Evolutionary conservation across 2,888 invertebrate genomes (phyloP), one percentile per base, ranked within the genome.

Genomic region (Lucinisca nassula): DNA sequence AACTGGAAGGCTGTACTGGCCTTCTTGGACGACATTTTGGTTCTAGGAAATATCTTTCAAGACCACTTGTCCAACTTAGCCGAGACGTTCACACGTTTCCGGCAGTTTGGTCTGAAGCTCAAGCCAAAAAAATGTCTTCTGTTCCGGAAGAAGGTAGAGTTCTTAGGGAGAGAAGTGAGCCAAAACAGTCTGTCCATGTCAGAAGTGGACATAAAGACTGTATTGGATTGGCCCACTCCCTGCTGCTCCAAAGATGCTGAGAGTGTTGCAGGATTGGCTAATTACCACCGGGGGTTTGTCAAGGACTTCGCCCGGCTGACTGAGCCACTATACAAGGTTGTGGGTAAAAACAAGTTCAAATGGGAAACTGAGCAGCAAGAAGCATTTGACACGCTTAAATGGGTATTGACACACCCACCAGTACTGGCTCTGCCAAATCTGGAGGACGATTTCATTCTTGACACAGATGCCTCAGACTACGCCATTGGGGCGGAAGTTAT

Each of bases 21-120:
- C 1, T 92, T 90, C 49, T 45, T 92, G 24, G 90, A 91, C 70
- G 92, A 92, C 40, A 81, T 88, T 6, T 58, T 92, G 51, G 90
- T 91, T 1, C 58, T 90, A 55, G 92, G 90, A 21, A 79, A 78
- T 8, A 51, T 51, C 55, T 86, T 90, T 38, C 40, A 81, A 6
- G 84, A 84, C 8, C 87, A 88, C 30, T 35, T 88, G 21, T 1
- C 30, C 0, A 92, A 89, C 38, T 51, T 91, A 2, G 6, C 24
- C 4, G 55, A 78, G 58, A 87, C 87, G 0, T 83, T 91, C 12
- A 38, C 72, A 8, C 58, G 90, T 24, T 89, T 89, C 58, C 40
- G 82, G 32, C 17, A 70, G 30, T 81, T 77, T 38, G 35, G 77
- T 1, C 75, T 91, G 24, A 89, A 90, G 27, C 55, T 90, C 0